Evolutionary conservation across 2,888 invertebrate genomes (phyloP).

Genomic region (Drosophila pseudotalamancana): DNA sequence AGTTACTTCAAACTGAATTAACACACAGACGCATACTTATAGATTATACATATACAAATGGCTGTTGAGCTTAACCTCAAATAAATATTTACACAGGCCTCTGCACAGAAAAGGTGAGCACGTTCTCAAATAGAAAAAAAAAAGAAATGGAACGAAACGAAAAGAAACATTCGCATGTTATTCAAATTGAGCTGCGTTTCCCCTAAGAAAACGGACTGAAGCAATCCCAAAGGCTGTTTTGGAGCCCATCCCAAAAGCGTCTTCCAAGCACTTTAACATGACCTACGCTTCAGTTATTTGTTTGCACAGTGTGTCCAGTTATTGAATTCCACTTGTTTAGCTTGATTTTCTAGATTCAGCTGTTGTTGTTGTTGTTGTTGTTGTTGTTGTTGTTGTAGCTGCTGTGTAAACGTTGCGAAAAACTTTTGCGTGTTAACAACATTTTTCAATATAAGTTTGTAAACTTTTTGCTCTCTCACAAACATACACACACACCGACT

Average conservation of each 20-base stretch:
- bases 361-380: conserved; percentile 17
- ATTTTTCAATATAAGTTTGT: conserved; percentile 79
- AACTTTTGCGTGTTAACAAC: conserved; percentile 79
- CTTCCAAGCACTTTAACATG: conserved; percentile 73
- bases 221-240: conserved; percentile 1
- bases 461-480: conserved; percentile 63
- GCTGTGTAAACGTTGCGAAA: conserved; percentile 75
- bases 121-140: conserved; percentile 21
- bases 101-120: conserved; percentile 43
- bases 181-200: conserved; percentile 49
- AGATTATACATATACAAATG: conserved; percentile 40
- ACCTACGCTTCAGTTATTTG: conserved; percentile 56
- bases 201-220: conserved; percentile 4
- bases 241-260: conserved; percentile 24
- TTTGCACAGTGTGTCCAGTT: conserved; percentile 63
- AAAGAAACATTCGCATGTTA: conserved; percentile 47
- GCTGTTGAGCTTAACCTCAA: conserved; percentile 54
- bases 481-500: conserved; percentile 30
- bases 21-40: conserved; percentile 36
- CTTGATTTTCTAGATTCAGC: conserved; percentile 61
- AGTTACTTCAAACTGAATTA: conserved; percentile 59
- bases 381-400: conserved; percentile 35
- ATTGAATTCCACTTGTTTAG: conserved; percentile 74
- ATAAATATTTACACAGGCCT: conserved; percentile 64
- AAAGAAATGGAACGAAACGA: background rate